Evolutionary conservation across 2,797 vertebrate species (phyloP).

Genomic region (Antennarius maculatus): DNA sequence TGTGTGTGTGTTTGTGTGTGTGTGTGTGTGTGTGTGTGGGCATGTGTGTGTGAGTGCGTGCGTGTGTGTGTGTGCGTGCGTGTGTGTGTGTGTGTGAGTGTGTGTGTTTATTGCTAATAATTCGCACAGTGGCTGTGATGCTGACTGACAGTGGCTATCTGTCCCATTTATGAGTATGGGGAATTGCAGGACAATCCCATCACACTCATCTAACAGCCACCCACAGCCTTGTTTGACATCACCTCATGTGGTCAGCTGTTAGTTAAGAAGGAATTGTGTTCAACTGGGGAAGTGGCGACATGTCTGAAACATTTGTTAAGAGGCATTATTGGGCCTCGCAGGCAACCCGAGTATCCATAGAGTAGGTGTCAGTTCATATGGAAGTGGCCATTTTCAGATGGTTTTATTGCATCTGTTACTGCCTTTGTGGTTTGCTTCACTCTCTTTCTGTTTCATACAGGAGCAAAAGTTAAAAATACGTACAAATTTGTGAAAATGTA

Average conservation of each 20-base stretch:
- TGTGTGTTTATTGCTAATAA: conserved; percentile 31
- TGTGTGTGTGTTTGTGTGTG: too few species aligned
- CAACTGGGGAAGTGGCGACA: conserved; percentile 23
- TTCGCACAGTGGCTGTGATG: conserved; percentile 29
- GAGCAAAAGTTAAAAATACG: conserved; percentile 1
- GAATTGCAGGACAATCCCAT: conserved; percentile 36
- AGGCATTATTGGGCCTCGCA: conserved; percentile 27
- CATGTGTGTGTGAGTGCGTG: too few species aligned
- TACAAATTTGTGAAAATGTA: neutral
- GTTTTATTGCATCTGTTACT: conserved; percentile 25
- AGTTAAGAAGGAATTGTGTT: conserved; percentile 51
- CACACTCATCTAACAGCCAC: conserved; percentile 42
- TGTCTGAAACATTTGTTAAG: conserved; percentile 29
- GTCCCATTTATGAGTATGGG: conserved; percentile 38
- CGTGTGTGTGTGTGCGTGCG: too few species aligned
- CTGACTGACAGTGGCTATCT: conserved; percentile 50
- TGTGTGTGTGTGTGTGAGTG: neutral
- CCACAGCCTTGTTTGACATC: conserved; percentile 50
- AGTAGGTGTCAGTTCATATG: conserved; percentile 36
- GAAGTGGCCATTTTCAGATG: conserved; percentile 40
- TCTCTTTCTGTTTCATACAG: conserved; percentile 2
- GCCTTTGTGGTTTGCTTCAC: conserved; percentile 8
- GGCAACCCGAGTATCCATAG: conserved; percentile 29
- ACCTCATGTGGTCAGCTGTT: conserved; percentile 27
- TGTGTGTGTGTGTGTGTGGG: too few species aligned